Evolutionary conservation across 1,140 invertebrate genomes (phyloP).

Genomic region (Drosophila parvula): DNA sequence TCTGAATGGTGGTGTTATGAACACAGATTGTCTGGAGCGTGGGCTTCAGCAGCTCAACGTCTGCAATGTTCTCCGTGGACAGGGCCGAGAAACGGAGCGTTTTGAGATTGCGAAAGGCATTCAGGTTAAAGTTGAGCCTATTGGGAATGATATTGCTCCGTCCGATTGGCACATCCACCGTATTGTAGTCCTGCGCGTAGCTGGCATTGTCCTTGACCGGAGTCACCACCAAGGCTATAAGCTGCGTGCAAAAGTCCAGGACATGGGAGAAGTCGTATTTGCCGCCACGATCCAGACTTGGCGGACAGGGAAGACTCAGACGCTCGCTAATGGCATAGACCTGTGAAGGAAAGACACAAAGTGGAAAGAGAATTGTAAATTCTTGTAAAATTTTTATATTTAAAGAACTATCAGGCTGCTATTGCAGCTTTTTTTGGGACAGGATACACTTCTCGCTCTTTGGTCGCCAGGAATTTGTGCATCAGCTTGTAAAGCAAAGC

Average conservation of each 20-base stretch:
- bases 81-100: constrained; percentile 87
- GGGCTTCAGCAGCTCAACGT: constrained; percentile 87
- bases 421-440: constrained; percentile 1
- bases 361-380: background rate
- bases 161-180: constrained; percentile 85
- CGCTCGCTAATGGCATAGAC: constrained; percentile 94
- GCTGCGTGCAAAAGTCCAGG: constrained; percentile 93
- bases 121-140: constrained; percentile 91
- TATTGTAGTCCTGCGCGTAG: constrained; percentile 75
- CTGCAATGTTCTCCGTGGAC: constrained; percentile 87
- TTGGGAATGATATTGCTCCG: constrained; percentile 94
- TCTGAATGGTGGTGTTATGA: constrained; percentile 86
- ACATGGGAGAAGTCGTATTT: constrained; percentile 95
- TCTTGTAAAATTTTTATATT: constrained; percentile 3
- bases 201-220: constrained; percentile 85
- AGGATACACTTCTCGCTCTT: constrained; percentile 54
- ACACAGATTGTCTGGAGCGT: constrained; percentile 87
- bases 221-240: constrained; percentile 86
- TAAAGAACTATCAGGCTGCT: constrained; percentile 13
- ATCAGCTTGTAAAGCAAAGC: constrained; percentile 90
- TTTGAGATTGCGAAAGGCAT: constrained; percentile 90
- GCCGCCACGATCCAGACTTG: constrained; percentile 85
- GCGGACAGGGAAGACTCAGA: constrained; percentile 91
- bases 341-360: constrained; percentile 86
- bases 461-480: constrained; percentile 18